These are phyloP conservation scores for Ivindomyrus marchei DNA, from an alignment of 2,113 vertebrate genomes.

Conservation along the genomic window DNA sequence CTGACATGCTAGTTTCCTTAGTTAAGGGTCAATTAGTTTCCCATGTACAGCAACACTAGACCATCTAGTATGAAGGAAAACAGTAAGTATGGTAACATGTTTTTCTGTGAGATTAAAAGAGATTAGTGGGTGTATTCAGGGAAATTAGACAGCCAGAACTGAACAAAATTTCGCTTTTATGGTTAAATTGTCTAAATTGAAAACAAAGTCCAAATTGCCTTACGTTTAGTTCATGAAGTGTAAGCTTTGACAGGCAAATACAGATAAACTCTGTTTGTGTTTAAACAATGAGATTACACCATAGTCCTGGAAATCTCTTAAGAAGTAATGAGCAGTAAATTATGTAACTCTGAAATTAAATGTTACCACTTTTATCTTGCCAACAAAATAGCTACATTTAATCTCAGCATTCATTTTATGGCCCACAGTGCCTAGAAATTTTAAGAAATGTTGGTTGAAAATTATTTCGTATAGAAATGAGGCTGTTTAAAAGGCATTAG, in stretches of 20 bases:
- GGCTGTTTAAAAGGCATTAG: background rate
- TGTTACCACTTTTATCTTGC: conserved; percentile 1
- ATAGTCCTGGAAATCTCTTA: background rate
- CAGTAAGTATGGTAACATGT: background rate
- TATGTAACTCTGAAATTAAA: conserved; percentile 6
- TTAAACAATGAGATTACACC: conserved; percentile 8
- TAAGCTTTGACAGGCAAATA: background rate
- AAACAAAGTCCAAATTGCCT: background rate
- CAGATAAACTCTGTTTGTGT: background rate
- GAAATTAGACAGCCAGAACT: background rate
- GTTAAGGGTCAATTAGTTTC: background rate
- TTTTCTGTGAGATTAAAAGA: background rate
- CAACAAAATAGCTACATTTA: conserved; percentile 2
- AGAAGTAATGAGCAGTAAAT: conserved; percentile 7
- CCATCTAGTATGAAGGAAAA: background rate
- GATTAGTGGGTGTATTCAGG: conserved; percentile 6
- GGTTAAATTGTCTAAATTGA: conserved; percentile 6
- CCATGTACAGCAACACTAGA: background rate
- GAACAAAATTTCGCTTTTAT: background rate
- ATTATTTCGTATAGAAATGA: background rate
- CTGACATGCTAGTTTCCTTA: background rate
- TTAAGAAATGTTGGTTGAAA: background rate
- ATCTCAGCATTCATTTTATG: conserved; percentile 3
- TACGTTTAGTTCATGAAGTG: background rate
- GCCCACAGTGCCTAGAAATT: background rate